Evolutionary conservation across 2,113 vertebrate genomes (phyloP).

Genomic region (Rana temporaria): DNA sequence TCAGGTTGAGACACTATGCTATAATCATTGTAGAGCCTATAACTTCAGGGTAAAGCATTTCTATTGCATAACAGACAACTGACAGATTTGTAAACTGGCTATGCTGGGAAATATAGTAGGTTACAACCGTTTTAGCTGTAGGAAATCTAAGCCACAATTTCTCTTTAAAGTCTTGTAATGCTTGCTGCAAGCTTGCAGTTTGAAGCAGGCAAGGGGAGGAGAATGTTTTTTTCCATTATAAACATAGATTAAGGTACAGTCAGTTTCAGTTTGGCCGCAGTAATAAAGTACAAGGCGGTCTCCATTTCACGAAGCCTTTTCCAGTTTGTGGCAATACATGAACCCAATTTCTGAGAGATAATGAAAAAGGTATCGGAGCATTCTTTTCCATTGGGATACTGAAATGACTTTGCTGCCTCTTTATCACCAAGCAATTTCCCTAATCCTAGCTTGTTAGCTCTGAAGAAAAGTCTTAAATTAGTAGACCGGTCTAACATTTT

Average conservation of each 20-base stretch:
- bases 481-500: slow-evolving; percentile 15
- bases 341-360: slow-evolving; percentile 55
- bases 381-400: slow-evolving; percentile 23
- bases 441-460: slow-evolving; percentile 49
- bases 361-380: slow-evolving; percentile 52
- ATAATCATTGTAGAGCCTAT: no score
- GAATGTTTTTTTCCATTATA: slow-evolving; percentile 42
- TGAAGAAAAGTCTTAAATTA: slow-evolving; percentile 40
- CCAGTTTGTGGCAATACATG: slow-evolving; percentile 49
- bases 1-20: no score
- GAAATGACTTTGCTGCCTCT: slow-evolving; percentile 42
- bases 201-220: neutral
- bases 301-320: slow-evolving; percentile 50
- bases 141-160: no score
- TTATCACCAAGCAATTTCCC: slow-evolving; percentile 47
- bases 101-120: no score
- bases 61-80: no score
- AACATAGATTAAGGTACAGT: slow-evolving; percentile 47
- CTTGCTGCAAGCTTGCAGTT: neutral
- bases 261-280: slow-evolving; percentile 38
- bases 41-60: no score
- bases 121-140: no score
- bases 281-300: slow-evolving; percentile 47
- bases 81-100: no score
- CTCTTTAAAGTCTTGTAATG: neutral